These are phyloP conservation scores for Pristionchus japonicus DNA, from an alignment of 2,888 invertebrate genomes.

Conservation along the genomic window DNA sequence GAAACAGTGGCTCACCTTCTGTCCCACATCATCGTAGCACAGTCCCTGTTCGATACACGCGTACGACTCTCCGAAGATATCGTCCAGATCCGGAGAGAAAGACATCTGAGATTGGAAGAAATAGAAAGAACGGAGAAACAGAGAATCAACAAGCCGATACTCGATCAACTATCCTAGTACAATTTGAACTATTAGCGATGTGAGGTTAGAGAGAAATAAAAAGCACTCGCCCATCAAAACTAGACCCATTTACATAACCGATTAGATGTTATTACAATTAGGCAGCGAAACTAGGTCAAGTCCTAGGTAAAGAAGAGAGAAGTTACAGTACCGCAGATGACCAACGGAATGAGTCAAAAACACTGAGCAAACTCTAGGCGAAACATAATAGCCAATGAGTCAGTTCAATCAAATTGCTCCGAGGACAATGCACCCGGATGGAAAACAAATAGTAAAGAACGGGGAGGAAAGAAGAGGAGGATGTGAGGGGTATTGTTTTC, in stretches of 20 bases:
- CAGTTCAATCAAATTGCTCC: not conserved
- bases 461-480: slow-evolving; percentile 3
- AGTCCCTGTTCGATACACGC: slow-evolving; percentile 73
- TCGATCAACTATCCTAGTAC: too few species aligned
- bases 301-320: not conserved
- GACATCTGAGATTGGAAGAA: not conserved
- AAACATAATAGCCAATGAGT: slow-evolving; percentile 25
- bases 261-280: not conserved
- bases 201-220: not conserved
- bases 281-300: not conserved
- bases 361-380: not conserved
- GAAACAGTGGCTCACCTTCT: slow-evolving; percentile 64
- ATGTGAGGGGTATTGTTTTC: slow-evolving; percentile 1
- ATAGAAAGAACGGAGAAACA: not conserved
- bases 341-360: not conserved
- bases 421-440: slow-evolving; percentile 28
- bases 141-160: too few species aligned
- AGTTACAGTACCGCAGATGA: not conserved
- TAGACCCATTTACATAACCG: not conserved
- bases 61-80: slow-evolving; percentile 68
- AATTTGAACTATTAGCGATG: too few species aligned
- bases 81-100: slow-evolving; percentile 51
- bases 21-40: slow-evolving; percentile 69
- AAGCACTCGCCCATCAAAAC: not conserved
- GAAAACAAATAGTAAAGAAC: slow-evolving; percentile 7